Evolutionary conservation across 2,113 vertebrate genomes (phyloP).

Genomic region (Sterrhoptilus dennistouni): DNA sequence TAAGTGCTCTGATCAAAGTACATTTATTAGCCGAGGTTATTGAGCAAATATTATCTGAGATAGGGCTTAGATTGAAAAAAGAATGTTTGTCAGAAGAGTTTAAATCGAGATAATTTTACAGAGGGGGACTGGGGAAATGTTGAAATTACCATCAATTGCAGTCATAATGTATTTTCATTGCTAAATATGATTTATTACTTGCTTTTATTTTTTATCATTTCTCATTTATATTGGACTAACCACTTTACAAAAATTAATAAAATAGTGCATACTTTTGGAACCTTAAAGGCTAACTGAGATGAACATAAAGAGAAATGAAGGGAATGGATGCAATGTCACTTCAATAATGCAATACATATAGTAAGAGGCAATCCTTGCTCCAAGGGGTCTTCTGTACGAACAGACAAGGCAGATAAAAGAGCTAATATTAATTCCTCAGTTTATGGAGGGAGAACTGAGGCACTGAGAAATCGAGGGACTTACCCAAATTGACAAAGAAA

Average conservation of each 20-base stretch:
- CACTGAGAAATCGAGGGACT: constrained; percentile 46
- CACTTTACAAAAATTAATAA: constrained; percentile 46
- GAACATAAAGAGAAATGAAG: constrained; percentile 52
- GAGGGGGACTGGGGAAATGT: background rate
- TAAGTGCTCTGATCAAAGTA: background rate
- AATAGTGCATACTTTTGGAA: background rate
- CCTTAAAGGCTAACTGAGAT: constrained; percentile 31
- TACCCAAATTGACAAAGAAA: constrained; percentile 44
- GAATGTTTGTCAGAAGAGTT: constrained; percentile 1
- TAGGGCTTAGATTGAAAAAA: background rate
- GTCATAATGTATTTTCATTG: background rate
- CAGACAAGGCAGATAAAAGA: constrained; percentile 49
- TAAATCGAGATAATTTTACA: constrained; percentile 17
- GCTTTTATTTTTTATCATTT: constrained; percentile 31
- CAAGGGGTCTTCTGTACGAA: constrained; percentile 48
- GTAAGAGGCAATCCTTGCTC: constrained; percentile 55
- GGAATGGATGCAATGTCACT: constrained; percentile 52
- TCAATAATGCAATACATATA: constrained; percentile 48
- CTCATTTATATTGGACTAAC: constrained; percentile 6
- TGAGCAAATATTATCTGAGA: background rate
- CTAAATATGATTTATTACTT: constrained; percentile 39
- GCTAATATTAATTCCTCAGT: constrained; percentile 55
- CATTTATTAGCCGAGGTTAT: background rate
- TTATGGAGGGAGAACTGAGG: constrained; percentile 45
- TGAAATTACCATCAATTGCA: background rate